Conservation (phyloP, 2,113 vertebrate species). For the Pseudorasbora parva region DNA sequence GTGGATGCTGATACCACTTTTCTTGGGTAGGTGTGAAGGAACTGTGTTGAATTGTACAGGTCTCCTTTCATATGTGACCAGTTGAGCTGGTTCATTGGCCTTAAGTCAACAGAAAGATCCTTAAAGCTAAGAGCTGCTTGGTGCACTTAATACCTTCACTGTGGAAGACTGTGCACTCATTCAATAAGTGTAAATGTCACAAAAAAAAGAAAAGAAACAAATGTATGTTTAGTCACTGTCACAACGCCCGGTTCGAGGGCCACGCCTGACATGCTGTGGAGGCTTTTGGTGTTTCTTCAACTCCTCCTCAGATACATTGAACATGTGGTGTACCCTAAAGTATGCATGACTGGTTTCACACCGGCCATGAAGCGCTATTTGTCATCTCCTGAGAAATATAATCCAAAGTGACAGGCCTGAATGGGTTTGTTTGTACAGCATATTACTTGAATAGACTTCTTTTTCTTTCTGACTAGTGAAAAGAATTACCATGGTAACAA, state of each 20-base stretch:
- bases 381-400: neutral
- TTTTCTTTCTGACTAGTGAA: neutral
- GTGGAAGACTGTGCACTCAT: slow-evolving; percentile 16
- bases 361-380: neutral
- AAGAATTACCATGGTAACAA: neutral
- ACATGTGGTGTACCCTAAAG: neutral
- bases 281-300: slow-evolving; percentile 18
- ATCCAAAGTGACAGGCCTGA: neutral
- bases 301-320: neutral
- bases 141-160: slow-evolving; percentile 13
- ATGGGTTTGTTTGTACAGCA: neutral
- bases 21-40: slow-evolving; percentile 19
- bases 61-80: slow-evolving; percentile 30
- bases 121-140: slow-evolving; percentile 28
- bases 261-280: neutral
- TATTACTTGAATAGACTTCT: neutral
- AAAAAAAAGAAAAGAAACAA: slow-evolving; percentile 6
- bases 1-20: neutral
- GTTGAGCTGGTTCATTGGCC: slow-evolving; percentile 27
- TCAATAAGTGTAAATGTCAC: slow-evolving; percentile 18
- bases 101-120: slow-evolving; percentile 46
- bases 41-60: slow-evolving; percentile 11
- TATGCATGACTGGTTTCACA: slow-evolving; percentile 5
- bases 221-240: slow-evolving; percentile 9
- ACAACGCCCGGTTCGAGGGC: neutral